Base-by-base conservation (phyloP, 1,140 invertebrate genomes). In the Megalonaias nervosa region DNA sequence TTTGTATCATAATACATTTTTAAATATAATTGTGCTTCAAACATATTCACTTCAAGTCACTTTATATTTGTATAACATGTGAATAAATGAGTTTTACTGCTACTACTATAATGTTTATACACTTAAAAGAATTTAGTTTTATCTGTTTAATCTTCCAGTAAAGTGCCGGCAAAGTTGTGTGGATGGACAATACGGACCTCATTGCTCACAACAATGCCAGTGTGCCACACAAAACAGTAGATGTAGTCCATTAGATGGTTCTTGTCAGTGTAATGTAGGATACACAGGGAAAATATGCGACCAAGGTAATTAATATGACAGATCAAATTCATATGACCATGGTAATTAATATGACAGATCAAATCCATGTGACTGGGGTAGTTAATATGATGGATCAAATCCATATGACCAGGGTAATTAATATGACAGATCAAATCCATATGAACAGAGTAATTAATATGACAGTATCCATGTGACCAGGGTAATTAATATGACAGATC, bases 231-330 rank as follows among this genome's bases (percentile, higher is more conserved):
- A n/a, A 1, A 69, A n/a, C 21, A 66, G 76, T 59, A 55, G 60
- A 26, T 88, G 86, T 75, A 85, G 82, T 67, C 82, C 85, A 23
- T 56, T 85, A 31, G 82, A 85, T 80, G 84, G 85, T 15, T 65
- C 75, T 15, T 89, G 87, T 80, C 62, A 69, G 56, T 89, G 87
- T 82, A 75, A 74, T 13, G 76, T 83, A 60, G 87, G 87, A 3
- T 89, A 82, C 61, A 74, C 65, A 2, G 87, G 86, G 4, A 15
- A 76, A 14, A 58, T 62, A 19, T 89, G 87, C 77, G 75, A 84
- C 58, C 31, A 65, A 17, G 71, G 85, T 86, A 79, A 78, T 81
- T 21, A 57, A 38, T 31, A 62, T 1, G 60, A 61, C 60, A 61
- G 3, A 17, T n/a, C n/a, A n/a, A n/a, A n/a, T n/a, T n/a, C n/a